These are phyloP conservation scores for Xenentodon cancila DNA, from an alignment of 2,797 vertebrate species.

Conservation along the genomic window DNA sequence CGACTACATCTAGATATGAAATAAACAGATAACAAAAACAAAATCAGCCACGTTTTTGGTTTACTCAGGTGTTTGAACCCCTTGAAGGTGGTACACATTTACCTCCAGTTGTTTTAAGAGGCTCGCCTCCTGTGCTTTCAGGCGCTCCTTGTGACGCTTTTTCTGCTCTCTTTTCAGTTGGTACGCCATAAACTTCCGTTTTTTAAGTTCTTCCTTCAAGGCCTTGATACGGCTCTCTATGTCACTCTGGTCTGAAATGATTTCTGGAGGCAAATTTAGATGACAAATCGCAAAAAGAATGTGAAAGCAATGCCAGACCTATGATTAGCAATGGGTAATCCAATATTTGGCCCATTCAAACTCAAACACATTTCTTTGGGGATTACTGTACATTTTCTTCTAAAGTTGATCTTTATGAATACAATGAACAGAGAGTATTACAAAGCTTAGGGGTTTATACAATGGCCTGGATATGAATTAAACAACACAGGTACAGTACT, in stretches of 20 bases:
- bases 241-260: slow-evolving; percentile 94
- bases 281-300: slow-evolving; percentile 57
- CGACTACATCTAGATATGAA: too few species aligned
- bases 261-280: slow-evolving; percentile 79
- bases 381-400: slow-evolving; percentile 67
- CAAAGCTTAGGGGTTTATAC: slow-evolving; percentile 37
- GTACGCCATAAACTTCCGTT: slow-evolving; percentile 92
- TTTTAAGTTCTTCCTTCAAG: slow-evolving; percentile 91
- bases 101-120: slow-evolving; percentile 96
- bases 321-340: slow-evolving; percentile 70
- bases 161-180: slow-evolving; percentile 96
- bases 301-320: slow-evolving; percentile 46
- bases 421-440: slow-evolving; percentile 39
- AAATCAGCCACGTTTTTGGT: too few species aligned
- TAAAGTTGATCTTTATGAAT: slow-evolving; percentile 27
- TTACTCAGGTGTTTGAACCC: background rate
- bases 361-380: slow-evolving; percentile 44
- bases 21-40: too few species aligned
- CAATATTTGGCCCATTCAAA: slow-evolving; percentile 55
- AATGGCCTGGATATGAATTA: slow-evolving; percentile 23
- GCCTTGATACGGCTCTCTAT: slow-evolving; percentile 93
- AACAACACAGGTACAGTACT: slow-evolving; percentile 12
- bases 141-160: slow-evolving; percentile 92
- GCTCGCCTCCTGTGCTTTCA: slow-evolving; percentile 96
- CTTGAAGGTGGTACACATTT: slow-evolving; percentile 16